Evolutionary conservation across 2,888 invertebrate species (phyloP), one percentile per base, ranked within the genome.

Genomic region (Galerucella pusilla): DNA sequence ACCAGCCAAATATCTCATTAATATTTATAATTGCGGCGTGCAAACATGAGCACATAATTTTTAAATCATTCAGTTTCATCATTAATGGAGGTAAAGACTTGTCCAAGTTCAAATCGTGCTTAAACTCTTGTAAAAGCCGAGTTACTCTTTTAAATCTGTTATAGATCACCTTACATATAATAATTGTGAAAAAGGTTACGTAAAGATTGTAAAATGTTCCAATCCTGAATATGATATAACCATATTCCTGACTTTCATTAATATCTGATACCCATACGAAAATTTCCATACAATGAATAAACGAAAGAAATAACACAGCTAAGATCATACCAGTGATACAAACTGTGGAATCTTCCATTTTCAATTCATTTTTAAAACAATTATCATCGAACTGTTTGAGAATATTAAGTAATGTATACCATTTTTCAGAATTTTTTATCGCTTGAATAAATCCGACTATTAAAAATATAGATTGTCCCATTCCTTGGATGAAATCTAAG

Each of bases 211-310:
- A 70, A 28, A 28, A 70, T 2, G 70, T 70, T 28, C 46, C 60
- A 9, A 70, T 46, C 63, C 70, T 70, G 11, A 61, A 70, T 49
- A 70, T 49, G 2, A 70, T 49, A 35, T 70, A 70, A 52, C 70
- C 70, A 42, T 20, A 45, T 49, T 70, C 61, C 12, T 70, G 46
- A 52, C 52, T 52, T 12, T 49, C 20, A 0, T 28, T 49, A n/a
- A 10, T 42, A 11, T 45, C 49, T 11, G 46, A 20, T 46, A 25
- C 5, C 70, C 70, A 70, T 25, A 63, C n/a, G 11, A 16, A 20
- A 14, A 63, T n/a, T 16, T 70, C 70, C 20, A 28, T 16, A 35
- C 12, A 10, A 16, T 70, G 70, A 61, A 70, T 70, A 1, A 3
- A 11, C 2, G 63, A 49, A 14, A 70, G 25, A 49, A 46, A 25